Base-by-base conservation (phyloP, 2,888 invertebrate genomes). In the Agapetus fuscipes region DNA sequence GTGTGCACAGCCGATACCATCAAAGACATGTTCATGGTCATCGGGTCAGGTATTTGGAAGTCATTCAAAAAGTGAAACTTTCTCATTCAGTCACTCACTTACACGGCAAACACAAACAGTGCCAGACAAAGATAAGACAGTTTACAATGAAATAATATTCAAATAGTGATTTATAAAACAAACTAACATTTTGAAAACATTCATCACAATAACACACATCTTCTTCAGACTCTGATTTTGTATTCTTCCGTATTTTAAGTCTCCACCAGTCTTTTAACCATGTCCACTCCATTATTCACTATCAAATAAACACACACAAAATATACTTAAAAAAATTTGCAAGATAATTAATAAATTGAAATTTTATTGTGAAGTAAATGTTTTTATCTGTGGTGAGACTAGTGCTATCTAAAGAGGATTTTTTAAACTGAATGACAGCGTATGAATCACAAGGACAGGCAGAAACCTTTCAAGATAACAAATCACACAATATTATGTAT, bases 251-350 rank as follows among this genome's bases (percentile, higher is more conserved):
- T 57, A 73, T 74, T 62, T 81, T 83, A 43, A 83, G 66, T 45
- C 83, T 72, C 83, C 83, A 83, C 83, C 83, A 83, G 62, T 83
- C 81, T 62, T 82, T 82, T 55, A 82, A 66, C 81, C 83, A 82
- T 53, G 78, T 76, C 82, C 83, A 83, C 68, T 83, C 83, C 81
- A 83, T 82, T 55, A 54, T n/a, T n/a, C 20, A 20, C 20, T 20
- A 20, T 20, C 4, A 20, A 6, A 20, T 12, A 17, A 20, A n/a
- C n/a, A n/a, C n/a, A n/a, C n/a, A n/a, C n/a, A n/a, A n/a, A n/a
- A n/a, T n/a, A n/a, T n/a, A n/a, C n/a, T n/a, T n/a, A n/a, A n/a
- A n/a, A n/a, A n/a, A n/a, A n/a, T n/a, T n/a, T n/a, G n/a, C n/a
- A n/a, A n/a, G n/a, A n/a, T n/a, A n/a, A n/a, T n/a, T n/a, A n/a